Evolutionary conservation across 1,140 invertebrate genomes (phyloP).

Genomic region (Akabosia matsudoensis): DNA sequence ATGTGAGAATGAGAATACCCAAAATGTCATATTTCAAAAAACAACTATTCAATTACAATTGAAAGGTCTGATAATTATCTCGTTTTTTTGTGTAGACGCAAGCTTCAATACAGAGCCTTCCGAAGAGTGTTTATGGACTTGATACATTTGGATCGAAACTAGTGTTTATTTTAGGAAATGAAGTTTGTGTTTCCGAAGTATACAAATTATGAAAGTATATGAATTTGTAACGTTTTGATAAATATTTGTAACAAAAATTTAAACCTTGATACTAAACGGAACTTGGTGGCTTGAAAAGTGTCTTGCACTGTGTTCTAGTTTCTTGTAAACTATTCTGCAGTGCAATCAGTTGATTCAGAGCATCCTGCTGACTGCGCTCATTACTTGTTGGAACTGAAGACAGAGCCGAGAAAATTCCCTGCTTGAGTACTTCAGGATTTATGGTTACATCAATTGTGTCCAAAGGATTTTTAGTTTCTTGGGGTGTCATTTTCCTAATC

Average conservation of each 20-base stretch:
- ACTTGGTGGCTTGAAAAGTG: background rate
- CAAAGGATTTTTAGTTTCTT: background rate
- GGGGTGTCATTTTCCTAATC: background rate
- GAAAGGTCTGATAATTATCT: background rate
- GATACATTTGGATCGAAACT: background rate
- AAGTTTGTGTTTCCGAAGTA: background rate
- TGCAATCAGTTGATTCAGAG: background rate
- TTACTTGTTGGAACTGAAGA: background rate
- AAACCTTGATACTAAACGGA: background rate
- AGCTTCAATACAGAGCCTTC: background rate
- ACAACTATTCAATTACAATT: background rate
- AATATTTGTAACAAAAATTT: background rate
- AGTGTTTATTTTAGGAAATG: background rate
- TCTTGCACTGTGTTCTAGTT: background rate
- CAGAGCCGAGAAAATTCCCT: background rate
- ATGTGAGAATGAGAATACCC: no score
- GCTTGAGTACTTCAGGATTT: background rate
- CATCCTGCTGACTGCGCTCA: background rate
- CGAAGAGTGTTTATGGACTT: background rate
- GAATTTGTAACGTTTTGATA: background rate
- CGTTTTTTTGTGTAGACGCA: background rate
- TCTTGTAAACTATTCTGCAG: background rate
- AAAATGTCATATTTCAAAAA: background rate
- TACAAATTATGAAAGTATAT: background rate
- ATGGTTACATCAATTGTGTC: background rate